A percentile compares a stretch with the other conserved stretches of the same genome.
Evolutionary conservation across 1,140 invertebrate genomes (phyloP).

Genomic region (Halictus rubicundus): DNA sequence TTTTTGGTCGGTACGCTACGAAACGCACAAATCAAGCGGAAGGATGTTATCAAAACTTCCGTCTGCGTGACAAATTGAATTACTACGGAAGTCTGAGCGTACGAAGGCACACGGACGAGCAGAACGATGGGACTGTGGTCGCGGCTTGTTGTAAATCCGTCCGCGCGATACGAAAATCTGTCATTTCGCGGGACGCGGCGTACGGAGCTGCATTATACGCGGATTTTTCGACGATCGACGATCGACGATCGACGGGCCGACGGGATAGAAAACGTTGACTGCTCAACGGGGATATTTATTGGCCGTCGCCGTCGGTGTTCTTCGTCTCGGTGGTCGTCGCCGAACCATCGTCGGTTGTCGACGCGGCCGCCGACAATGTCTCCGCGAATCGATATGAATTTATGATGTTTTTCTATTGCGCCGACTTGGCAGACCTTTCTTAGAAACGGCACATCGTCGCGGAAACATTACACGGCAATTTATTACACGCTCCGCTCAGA

Average conservation of each 20-base stretch:
- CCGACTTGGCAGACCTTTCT: conserved; percentile 76
- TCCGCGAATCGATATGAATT: conserved; percentile 75
- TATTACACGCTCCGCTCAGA: conserved; percentile 68
- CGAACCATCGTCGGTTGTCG: conserved; percentile 1
- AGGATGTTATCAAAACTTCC: conserved; percentile 69
- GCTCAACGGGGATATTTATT: conserved; percentile 51
- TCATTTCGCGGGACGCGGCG: conserved; percentile 36
- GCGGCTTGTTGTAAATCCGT: conserved; percentile 52
- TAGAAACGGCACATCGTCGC: conserved; percentile 64
- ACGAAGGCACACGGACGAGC: conserved; percentile 35
- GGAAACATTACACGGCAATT: conserved; percentile 74
- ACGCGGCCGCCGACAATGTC: conserved; percentile 49
- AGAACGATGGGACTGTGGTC: conserved; percentile 12
- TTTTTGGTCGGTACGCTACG: conserved; percentile 13
- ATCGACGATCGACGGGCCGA: no score
- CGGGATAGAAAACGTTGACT: conserved; percentile 36
- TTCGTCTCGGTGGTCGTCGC: not conserved
- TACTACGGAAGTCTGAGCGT: conserved; percentile 56
- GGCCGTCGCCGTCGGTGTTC: conserved; percentile 25
- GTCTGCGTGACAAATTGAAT: conserved; percentile 68
- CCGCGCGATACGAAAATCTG: conserved; percentile 52
- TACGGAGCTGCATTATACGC: conserved; percentile 25
- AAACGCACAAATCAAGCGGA: conserved; percentile 66
- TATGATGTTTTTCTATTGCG: conserved; percentile 78
- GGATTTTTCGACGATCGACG: conserved; percentile 58